Evolutionary conservation across 2,888 invertebrate genomes (phyloP).

Genomic region (Alloplasta piceator): DNA sequence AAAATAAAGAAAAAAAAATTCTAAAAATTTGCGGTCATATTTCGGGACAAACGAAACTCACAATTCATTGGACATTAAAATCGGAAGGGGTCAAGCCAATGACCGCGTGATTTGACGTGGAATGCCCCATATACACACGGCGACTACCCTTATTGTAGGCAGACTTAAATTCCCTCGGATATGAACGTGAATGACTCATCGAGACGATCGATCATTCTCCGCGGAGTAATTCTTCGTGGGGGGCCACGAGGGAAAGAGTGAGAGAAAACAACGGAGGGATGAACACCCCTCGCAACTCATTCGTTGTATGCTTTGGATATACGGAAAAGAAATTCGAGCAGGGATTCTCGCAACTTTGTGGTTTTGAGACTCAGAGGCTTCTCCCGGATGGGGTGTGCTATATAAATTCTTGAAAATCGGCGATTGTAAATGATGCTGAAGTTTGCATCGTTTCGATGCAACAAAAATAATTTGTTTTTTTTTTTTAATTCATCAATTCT

Average conservation of each 20-base stretch:
- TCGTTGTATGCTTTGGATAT: slow-evolving; percentile 8
- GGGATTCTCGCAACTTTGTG: slow-evolving; percentile 32
- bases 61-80: too few relatives aligned
- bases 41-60: too few relatives aligned
- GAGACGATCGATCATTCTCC: slow-evolving; percentile 73
- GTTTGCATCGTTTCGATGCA: too few relatives aligned
- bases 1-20: too few relatives aligned
- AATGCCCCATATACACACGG: background rate
- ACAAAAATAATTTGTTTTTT: too few relatives aligned
- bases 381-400: background rate
- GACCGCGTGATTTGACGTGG: too few relatives aligned
- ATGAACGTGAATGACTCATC: slow-evolving; percentile 73
- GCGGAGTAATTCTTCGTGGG: slow-evolving; percentile 56
- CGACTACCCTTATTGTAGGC: slow-evolving; percentile 57
- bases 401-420: slow-evolving; percentile 12
- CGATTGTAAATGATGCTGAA: too few relatives aligned
- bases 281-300: slow-evolving; percentile 14
- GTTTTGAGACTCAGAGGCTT: slow-evolving; percentile 21
- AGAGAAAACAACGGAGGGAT: slow-evolving; percentile 25
- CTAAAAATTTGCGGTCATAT: too few relatives aligned
- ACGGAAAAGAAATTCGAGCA: slow-evolving; percentile 24
- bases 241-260: background rate
- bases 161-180: slow-evolving; percentile 66
- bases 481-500: too few relatives aligned
- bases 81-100: too few relatives aligned